Percentiles rank a stretch among this genome's conserved stretches.
Conservation (phyloP, 1,140 invertebrate species). For the Octopus sinensis region DNA sequence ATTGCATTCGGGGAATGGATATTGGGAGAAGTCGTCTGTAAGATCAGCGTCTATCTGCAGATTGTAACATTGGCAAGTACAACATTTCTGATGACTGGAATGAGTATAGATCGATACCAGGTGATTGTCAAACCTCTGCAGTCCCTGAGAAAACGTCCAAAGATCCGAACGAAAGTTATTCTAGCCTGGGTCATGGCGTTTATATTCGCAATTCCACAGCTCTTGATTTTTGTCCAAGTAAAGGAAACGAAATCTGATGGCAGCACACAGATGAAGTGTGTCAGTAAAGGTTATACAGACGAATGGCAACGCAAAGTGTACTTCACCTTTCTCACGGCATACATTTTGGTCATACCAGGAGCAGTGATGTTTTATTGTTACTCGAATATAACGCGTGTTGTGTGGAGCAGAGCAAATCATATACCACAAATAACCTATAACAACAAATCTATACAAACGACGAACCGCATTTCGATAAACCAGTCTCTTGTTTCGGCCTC, state of each 20-base stretch:
- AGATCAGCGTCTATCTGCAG: constrained; percentile 57
- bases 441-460: constrained; percentile 13
- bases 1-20: constrained; percentile 59
- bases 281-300: constrained; percentile 56
- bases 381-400: constrained; percentile 54
- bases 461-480: constrained; percentile 37
- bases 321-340: constrained; percentile 56
- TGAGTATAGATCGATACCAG: constrained; percentile 58
- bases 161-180: constrained; percentile 50
- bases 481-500: constrained; percentile 42
- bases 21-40: constrained; percentile 56
- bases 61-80: constrained; percentile 58
- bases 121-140: constrained; percentile 51
- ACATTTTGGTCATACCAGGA: constrained; percentile 57
- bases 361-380: constrained; percentile 58
- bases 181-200: constrained; percentile 58
- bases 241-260: constrained; percentile 35
- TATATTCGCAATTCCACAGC: constrained; percentile 57
- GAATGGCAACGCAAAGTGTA: constrained; percentile 59
- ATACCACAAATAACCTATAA: constrained; percentile 11
- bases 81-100: constrained; percentile 57
- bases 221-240: constrained; percentile 57
- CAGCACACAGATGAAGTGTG: constrained; percentile 42
- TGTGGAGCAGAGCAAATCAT: constrained; percentile 47
- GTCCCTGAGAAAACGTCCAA: constrained; percentile 40